Base-by-base conservation (phyloP, 2,888 invertebrate species). In the Uloborus plumipes region DNA sequence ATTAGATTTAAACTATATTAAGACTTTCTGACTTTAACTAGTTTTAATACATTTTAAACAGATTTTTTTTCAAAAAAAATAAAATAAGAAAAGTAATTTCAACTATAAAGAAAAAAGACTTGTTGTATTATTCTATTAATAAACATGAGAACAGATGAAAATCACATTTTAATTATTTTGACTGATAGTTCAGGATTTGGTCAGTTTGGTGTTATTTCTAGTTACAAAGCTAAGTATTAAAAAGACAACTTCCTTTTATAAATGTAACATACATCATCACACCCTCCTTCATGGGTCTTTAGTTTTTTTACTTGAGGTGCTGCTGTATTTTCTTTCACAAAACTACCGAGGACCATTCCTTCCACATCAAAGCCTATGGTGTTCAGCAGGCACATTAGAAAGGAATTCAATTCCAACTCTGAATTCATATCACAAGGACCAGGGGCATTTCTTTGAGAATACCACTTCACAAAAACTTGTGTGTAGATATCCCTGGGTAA, bases 361-460 rank as follows among this genome's bases (percentile, higher is more conserved):
- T 92, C 92, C 0, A 92, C 91, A 86, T 94, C 93, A 87, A 94
- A 95, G 14, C 95, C 95, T 72, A 94, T 90, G 50, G 94, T 87
- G 88, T 86, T 85, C 7, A 92, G 90, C 31, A 94, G 86, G 53
- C 93, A 90, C 75, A 88, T 88, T 47, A 90, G 91, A 89, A 96
- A 96, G 89, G 94, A 92, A 9, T 92, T 90, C 95, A 95, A 95
- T 88, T 96, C 96, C 86, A 94, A 93, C 80, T 92, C 91, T 0
- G 92, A 91, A 13, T 93, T 93, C 39, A 94, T 91, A 87, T 95
- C 93, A 86, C 93, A 92, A 0, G 94, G 93, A 1, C 97, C 97
- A 0, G 97, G 95, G 0, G 95, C 94, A 91, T 97, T 97, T 84
- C 96, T 91, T 0, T 93, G 92, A 0, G 94, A 93, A 88, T 96